Base-by-base conservation (phyloP, 2,113 vertebrate species). In the Takifugu flavidus region DNA sequence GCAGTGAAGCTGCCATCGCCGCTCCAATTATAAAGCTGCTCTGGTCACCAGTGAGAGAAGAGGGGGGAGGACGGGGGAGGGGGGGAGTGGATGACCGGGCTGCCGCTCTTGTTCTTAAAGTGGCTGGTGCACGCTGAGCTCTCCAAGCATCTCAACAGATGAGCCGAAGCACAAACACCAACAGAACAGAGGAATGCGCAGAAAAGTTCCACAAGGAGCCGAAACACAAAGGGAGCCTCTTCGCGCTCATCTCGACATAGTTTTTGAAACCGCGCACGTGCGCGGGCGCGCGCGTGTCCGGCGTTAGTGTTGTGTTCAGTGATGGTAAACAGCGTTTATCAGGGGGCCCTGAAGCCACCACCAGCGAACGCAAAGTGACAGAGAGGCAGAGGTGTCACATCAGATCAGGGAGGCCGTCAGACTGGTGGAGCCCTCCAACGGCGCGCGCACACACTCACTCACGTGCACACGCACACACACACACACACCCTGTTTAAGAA, bases 1-100 rank as follows among this genome's bases (percentile, higher is more conserved):
- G 78, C 78, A 76, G 66, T 85, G 87, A 91, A 90, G 89, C 91
- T 92, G 91, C 91, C 91, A 92, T 90, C 62, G 59, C 82, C 82
- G 85, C 87, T 86, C 91, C 90, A 92, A 92, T 93, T 94, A 93
- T 91, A 93, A 93, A 92, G 86, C 83, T 89, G 88, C 90, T 85
- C 72, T 74, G 82, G 79, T 87, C 86, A 84, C 83, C 62, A 82
- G 83, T 53, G 61, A 70, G 60, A 72, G 56, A 57, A 58, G 59
- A 65, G 54, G 43, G 65, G 45, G 70, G 59, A 56, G 53, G 52
- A 59, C 56, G 62, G 44, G 46, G 53, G 44, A 45, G 25, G 59
- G 28, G 53, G 49, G 52, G 66, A 54, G 62, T 53, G 14, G 62
- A 77, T 29, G 65, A 65, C 62, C 78, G 74, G 67, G 61, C 83